phyloP scores from a whole-genome alignment of 1,140 invertebrate species.

The Agraylea sexmaculata region DNA sequence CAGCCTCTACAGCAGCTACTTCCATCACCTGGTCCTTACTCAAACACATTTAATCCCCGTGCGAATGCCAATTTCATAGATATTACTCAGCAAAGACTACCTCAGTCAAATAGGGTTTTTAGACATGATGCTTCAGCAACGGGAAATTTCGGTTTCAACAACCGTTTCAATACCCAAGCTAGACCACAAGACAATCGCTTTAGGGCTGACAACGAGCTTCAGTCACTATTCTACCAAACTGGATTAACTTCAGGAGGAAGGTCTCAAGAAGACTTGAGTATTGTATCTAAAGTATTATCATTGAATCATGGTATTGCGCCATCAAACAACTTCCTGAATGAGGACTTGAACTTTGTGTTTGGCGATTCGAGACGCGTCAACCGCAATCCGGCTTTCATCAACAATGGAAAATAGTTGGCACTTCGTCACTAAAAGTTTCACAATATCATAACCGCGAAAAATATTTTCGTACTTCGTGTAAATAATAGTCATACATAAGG shows the following conservation, averaged over 20 bases:
- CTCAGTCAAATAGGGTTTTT: slow-evolving; percentile 33
- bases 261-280: slow-evolving; percentile 59
- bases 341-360: slow-evolving; percentile 3
- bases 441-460: too few species aligned
- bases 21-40: slow-evolving; percentile 8
- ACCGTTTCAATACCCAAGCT: too few species aligned
- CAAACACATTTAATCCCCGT: slow-evolving; percentile 23
- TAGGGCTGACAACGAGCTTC: slow-evolving; percentile 45
- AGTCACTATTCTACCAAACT: slow-evolving; percentile 49
- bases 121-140: slow-evolving; percentile 32
- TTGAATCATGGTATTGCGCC: slow-evolving; percentile 49
- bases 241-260: slow-evolving; percentile 43
- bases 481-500: too few species aligned
- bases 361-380: slow-evolving; percentile 12
- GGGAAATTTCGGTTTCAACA: slow-evolving; percentile 41
- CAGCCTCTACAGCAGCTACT: slow-evolving; percentile 28
- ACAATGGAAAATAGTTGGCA: too few species aligned
- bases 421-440: too few species aligned
- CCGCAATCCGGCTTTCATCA: too few species aligned
- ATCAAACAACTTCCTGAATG: slow-evolving; percentile 5
- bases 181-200: slow-evolving; percentile 13
- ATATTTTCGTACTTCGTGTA: too few species aligned
- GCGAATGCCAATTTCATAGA: slow-evolving; percentile 11
- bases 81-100: slow-evolving; percentile 18
- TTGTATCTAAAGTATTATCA: slow-evolving; percentile 66